Conservation (phyloP, 2,888 invertebrate genomes). For the Apoda limacodes region DNA sequence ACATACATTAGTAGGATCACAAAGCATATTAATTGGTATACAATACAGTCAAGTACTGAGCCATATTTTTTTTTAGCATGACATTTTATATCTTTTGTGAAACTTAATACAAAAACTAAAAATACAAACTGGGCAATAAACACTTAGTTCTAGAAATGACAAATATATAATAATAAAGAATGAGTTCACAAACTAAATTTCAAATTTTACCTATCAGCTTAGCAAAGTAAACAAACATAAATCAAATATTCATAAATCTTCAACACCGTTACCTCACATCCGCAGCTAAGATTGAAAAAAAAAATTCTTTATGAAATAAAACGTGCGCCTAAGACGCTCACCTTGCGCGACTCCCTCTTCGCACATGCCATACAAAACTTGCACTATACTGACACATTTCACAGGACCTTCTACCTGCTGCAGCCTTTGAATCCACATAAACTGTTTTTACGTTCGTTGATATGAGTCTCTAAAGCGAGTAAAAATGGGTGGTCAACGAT, state of each 20-base stretch:
- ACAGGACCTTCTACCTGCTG: constrained; percentile 59
- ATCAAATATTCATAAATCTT: constrained; percentile 14
- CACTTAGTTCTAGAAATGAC: too few relatives aligned
- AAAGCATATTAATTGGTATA: too few relatives aligned
- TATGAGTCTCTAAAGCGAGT: constrained; percentile 29
- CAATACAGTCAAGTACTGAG: too few relatives aligned
- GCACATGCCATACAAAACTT: constrained; percentile 62
- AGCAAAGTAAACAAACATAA: too few relatives aligned
- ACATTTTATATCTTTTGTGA: too few relatives aligned
- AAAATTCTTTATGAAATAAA: constrained; percentile 32
- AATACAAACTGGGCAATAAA: too few relatives aligned
- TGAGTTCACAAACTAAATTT: too few relatives aligned
- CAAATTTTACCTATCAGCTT: too few relatives aligned
- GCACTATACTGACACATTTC: constrained; percentile 63
- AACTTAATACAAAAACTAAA: too few relatives aligned
- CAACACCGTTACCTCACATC: constrained; percentile 22
- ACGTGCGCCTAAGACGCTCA: constrained; percentile 33
- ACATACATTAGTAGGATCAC: too few relatives aligned
- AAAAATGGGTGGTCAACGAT: constrained; percentile 43
- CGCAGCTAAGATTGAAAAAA: constrained; percentile 22
- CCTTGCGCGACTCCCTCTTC: constrained; percentile 59
- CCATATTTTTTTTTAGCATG: too few relatives aligned
- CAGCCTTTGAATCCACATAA: constrained; percentile 31
- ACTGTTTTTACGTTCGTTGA: constrained; percentile 30
- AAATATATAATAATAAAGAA: too few relatives aligned